Evolutionary conservation across 1,140 invertebrate genomes (phyloP).

Genomic region (Sminthurides bifidus): DNA sequence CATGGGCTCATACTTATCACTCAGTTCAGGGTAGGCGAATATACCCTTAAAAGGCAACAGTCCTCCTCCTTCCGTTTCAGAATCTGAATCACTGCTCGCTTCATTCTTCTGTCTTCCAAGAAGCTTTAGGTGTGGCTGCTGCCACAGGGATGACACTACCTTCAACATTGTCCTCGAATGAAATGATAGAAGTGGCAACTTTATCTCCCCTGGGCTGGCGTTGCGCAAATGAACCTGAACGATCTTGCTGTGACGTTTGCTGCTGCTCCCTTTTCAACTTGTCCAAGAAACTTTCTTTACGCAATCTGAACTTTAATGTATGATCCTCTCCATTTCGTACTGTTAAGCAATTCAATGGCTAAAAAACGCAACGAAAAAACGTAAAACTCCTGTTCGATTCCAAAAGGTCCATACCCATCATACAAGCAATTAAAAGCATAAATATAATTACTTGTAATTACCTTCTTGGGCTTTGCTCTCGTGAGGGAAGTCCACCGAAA

Average conservation of each 20-base stretch:
- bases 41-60: background rate
- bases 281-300: conserved; percentile 19
- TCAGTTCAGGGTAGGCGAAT: background rate
- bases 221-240: too few relatives aligned
- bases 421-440: background rate
- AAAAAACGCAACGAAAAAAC: background rate
- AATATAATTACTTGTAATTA: background rate
- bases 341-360: conserved; percentile 19
- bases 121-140: background rate
- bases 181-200: background rate
- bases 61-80: background rate
- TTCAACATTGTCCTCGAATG: background rate
- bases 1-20: background rate
- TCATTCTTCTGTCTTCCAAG: background rate
- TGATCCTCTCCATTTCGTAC: conserved; percentile 18
- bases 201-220: too few relatives aligned
- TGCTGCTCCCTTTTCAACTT: conserved; percentile 13
- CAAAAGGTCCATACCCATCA: background rate
- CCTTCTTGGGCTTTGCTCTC: background rate
- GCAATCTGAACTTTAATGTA: conserved; percentile 18
- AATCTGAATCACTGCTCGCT: background rate
- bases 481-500: background rate
- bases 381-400: too few relatives aligned
- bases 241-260: background rate
- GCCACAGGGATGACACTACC: background rate